Conservation (phyloP, 1,140 invertebrate species). For the Palaemon carinicauda region DNA sequence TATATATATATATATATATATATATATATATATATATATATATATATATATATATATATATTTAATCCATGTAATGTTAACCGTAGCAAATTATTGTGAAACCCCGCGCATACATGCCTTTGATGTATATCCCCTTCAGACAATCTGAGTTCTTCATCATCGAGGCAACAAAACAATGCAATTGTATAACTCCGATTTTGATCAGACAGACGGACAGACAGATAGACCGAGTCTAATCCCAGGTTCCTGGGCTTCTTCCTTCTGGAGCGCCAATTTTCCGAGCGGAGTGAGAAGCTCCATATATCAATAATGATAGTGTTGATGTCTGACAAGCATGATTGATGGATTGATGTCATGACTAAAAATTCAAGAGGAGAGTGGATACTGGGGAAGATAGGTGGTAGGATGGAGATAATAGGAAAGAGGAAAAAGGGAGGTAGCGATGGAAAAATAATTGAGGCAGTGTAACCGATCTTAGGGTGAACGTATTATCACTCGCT, state of each 20-base stretch:
- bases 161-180: too few species aligned
- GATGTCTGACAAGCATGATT: slow-evolving; percentile 19
- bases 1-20: too few species aligned
- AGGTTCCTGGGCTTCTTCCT: background rate
- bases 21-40: too few species aligned
- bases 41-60: too few species aligned
- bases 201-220: background rate
- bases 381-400: background rate
- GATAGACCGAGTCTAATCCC: background rate
- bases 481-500: background rate
- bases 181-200: too few species aligned
- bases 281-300: slow-evolving; percentile 20
- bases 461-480: background rate
- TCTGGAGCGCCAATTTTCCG: background rate
- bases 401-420: background rate
- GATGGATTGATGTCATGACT: slow-evolving; percentile 15
- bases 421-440: background rate
- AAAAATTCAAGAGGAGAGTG: background rate
- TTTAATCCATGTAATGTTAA: too few species aligned
- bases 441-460: background rate
- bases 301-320: slow-evolving; percentile 32
- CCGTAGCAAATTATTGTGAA: too few species aligned
- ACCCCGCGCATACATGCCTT: background rate
- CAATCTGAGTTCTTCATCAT: background rate
- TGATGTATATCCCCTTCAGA: background rate